These are phyloP conservation scores for Condylostylus longicornis DNA, from an alignment of 1,140 invertebrate genomes.

Conservation along the genomic window DNA sequence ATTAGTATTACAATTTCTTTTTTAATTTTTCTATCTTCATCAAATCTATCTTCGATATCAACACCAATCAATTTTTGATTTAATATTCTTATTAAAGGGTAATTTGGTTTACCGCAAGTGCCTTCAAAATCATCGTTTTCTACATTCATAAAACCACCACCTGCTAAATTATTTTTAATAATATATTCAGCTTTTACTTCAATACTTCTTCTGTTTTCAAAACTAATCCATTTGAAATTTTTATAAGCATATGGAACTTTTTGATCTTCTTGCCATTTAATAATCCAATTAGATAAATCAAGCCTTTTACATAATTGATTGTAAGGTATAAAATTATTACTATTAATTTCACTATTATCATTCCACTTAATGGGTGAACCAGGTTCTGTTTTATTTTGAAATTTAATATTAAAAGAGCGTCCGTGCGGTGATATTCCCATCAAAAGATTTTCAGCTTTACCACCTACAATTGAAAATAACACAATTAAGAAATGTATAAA, in stretches of 20 bases:
- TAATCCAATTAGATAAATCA: slow-evolving; percentile 8
- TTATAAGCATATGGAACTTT: slow-evolving; percentile 25
- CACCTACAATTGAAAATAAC: too few relatives aligned
- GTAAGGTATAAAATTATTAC: slow-evolving; percentile 55
- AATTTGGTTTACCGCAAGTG: slow-evolving; percentile 29
- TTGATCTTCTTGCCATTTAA: slow-evolving; percentile 13
- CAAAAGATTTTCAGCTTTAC: too few relatives aligned
- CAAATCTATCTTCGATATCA: too few relatives aligned
- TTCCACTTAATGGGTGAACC: too few relatives aligned
- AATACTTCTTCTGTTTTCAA: slow-evolving; percentile 26
- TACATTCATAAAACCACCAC: slow-evolving; percentile 41
- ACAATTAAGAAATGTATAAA: too few relatives aligned
- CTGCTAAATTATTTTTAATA: slow-evolving; percentile 31
- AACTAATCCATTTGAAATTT: slow-evolving; percentile 31
- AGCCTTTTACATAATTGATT: slow-evolving; percentile 43
- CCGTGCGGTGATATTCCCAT: too few relatives aligned
- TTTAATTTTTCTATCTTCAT: too few relatives aligned
- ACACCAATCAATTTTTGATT: too few relatives aligned
- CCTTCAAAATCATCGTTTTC: slow-evolving; percentile 40
- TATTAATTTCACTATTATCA: too few relatives aligned
- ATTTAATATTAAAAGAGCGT: too few relatives aligned
- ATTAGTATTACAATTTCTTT: too few relatives aligned
- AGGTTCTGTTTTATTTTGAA: too few relatives aligned
- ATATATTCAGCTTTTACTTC: slow-evolving; percentile 25
- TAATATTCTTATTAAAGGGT: slow-evolving; percentile 29